Conservation (phyloP, 2,888 invertebrate genomes). For the Xestia ashworthii region DNA sequence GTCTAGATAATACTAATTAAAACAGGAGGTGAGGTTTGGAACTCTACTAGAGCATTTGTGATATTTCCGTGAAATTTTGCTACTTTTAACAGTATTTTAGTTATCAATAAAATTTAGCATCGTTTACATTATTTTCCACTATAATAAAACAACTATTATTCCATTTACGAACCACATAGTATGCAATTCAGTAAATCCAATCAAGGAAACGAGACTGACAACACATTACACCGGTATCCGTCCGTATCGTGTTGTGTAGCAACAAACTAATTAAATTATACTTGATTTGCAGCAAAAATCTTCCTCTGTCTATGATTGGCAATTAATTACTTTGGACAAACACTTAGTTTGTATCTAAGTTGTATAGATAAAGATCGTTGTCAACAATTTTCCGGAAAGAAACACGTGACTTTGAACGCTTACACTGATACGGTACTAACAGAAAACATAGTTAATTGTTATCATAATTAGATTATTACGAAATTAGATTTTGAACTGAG, state of each 20-base stretch:
- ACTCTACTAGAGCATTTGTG: neutral
- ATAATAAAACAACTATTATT: slow-evolving; percentile 7
- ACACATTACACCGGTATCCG: slow-evolving; percentile 31
- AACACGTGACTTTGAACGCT: neutral
- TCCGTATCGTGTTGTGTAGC: slow-evolving; percentile 38
- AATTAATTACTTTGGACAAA: slow-evolving; percentile 34
- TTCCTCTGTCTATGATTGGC: slow-evolving; percentile 41
- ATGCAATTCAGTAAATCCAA: slow-evolving; percentile 32
- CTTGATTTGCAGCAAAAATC: slow-evolving; percentile 52
- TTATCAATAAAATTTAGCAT: neutral
- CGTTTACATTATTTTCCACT: neutral
- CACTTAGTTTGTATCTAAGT: slow-evolving; percentile 23
- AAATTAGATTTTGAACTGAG: slow-evolving; percentile 10
- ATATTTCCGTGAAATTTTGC: neutral
- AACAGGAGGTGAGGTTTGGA: neutral
- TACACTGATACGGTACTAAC: slow-evolving; percentile 4
- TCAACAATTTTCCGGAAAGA: slow-evolving; percentile 17
- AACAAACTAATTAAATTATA: slow-evolving; percentile 45
- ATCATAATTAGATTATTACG: slow-evolving; percentile 17
- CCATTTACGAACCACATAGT: slow-evolving; percentile 14
- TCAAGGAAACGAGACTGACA: slow-evolving; percentile 52
- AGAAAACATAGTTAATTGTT: slow-evolving; percentile 5
- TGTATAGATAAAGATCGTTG: slow-evolving; percentile 33
- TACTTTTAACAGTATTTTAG: neutral
- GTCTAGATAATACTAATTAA: neutral